A percentile compares a stretch with the other conserved stretches of the same genome.
These are phyloP conservation scores for Garra rufa DNA, from an alignment of 2,113 vertebrate genomes.

Conservation along the genomic window DNA sequence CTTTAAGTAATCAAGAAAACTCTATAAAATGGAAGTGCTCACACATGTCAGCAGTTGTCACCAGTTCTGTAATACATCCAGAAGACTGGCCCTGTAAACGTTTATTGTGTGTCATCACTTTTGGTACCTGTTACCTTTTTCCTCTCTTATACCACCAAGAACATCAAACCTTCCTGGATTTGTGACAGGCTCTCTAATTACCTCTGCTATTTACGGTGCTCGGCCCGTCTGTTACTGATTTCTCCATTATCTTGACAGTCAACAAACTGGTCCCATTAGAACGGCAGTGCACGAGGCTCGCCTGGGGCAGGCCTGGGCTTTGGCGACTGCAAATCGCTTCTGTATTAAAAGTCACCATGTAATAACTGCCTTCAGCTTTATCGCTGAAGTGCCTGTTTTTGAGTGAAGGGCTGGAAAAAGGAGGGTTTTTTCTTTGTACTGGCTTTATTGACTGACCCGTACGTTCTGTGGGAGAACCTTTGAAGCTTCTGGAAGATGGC, in stretches of 20 bases:
- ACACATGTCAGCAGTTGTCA: conserved; percentile 34
- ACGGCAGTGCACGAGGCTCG: conserved; percentile 76
- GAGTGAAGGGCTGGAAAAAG: conserved; percentile 62
- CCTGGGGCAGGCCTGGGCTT: conserved; percentile 81
- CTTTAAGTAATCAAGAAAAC: conserved; percentile 14
- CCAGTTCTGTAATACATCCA: conserved; percentile 33
- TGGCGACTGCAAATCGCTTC: conserved; percentile 81
- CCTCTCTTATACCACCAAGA: conserved; percentile 59
- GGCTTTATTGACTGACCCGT: conserved; percentile 81
- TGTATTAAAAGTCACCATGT: conserved; percentile 87
- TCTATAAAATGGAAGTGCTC: conserved; percentile 21
- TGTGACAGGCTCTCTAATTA: conserved; percentile 88
- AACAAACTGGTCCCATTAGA: conserved; percentile 87
- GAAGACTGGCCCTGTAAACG: conserved; percentile 47
- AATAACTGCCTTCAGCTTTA: conserved; percentile 85
- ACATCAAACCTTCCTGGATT: conserved; percentile 71
- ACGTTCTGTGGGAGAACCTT: conserved; percentile 78
- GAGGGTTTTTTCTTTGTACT: conserved; percentile 71
- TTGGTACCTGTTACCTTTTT: conserved; percentile 57
- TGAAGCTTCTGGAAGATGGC: conserved; percentile 67
- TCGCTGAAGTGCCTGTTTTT: conserved; percentile 80
- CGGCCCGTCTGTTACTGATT: conserved; percentile 83
- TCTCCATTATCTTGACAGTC: conserved; percentile 93
- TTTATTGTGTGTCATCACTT: conserved; percentile 64
- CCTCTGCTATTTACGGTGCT: conserved; percentile 84